These are phyloP conservation scores for Limnothrissa miodon DNA, from an alignment of 2,113 vertebrate species.

Conservation along the genomic window DNA sequence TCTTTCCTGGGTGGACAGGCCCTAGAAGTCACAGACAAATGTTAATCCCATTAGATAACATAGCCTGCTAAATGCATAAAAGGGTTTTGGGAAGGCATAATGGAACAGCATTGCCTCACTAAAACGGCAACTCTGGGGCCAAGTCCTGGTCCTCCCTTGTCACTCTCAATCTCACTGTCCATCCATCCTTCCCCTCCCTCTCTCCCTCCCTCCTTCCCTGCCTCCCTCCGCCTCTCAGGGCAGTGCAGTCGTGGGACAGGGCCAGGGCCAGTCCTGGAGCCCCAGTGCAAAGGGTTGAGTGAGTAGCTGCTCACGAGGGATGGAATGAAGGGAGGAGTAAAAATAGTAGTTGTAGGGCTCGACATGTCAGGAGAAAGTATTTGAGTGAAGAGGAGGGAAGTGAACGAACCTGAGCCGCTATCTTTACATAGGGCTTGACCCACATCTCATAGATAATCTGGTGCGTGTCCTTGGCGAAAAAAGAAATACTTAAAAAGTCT, in stretches of 20 bases:
- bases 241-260: slow-evolving; percentile 34
- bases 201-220: not conserved
- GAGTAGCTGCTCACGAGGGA: slow-evolving; percentile 57
- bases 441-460: slow-evolving; percentile 30
- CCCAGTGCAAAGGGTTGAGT: slow-evolving; percentile 37
- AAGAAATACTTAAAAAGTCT: not conserved
- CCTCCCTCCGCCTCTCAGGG: slow-evolving; percentile 33
- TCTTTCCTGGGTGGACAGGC: no score
- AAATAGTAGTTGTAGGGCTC: slow-evolving; percentile 45
- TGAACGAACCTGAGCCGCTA: slow-evolving; percentile 40
- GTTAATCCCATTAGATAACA: no score
- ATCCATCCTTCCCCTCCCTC: not conserved
- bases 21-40: no score
- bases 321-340: slow-evolving; percentile 60
- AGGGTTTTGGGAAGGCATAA: slow-evolving; percentile 6
- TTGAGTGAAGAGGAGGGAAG: slow-evolving; percentile 40
- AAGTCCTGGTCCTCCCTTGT: not conserved
- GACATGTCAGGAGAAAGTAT: slow-evolving; percentile 54
- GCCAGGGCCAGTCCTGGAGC: slow-evolving; percentile 44
- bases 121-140: slow-evolving; percentile 17
- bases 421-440: slow-evolving; percentile 40
- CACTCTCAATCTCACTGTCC: slow-evolving; percentile 3
- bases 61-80: no score
- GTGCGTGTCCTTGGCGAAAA: not conserved
- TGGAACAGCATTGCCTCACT: slow-evolving; percentile 42